Percentiles rank a stretch among this genome's conserved stretches.
Evolutionary conservation across 2,113 vertebrate genomes (phyloP).

Genomic region (Accipiter virgatus): DNA sequence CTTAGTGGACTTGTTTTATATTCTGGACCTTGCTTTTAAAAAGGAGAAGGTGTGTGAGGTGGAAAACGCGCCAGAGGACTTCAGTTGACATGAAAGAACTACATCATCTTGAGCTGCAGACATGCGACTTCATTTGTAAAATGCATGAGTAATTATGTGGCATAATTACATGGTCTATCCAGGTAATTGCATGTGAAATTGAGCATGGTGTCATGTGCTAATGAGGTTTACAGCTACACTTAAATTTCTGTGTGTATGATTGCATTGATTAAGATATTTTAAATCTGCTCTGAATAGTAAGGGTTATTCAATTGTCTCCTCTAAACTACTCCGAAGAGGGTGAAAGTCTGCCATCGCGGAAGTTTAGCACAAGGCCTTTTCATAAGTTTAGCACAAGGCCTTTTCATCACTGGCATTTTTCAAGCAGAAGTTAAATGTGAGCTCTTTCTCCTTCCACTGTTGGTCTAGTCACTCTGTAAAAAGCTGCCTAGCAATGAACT

Average conservation of each 20-base stretch:
- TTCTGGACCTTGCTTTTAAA: not conserved
- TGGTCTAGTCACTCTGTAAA: not conserved
- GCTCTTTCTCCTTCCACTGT: not conserved
- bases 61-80: not conserved
- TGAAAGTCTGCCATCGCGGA: not conserved
- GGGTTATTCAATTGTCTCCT: not conserved
- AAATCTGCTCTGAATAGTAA: constrained; percentile 2
- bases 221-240: constrained; percentile 29
- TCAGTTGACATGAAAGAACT: not conserved
- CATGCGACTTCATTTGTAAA: not conserved
- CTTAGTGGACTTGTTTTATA: not conserved
- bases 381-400: not conserved
- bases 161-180: constrained; percentile 30
- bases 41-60: not conserved
- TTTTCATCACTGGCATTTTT: not conserved
- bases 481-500: not conserved
- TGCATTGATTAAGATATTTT: not conserved
- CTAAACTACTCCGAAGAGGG: not conserved
- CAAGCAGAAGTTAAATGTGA: not conserved
- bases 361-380: not conserved
- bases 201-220: constrained; percentile 27
- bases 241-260: constrained; percentile 7
- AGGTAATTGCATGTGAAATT: constrained; percentile 48
- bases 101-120: not conserved
- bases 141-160: not conserved